Evolutionary conservation across 2,888 invertebrate genomes (phyloP).

Genomic region (Brenthis daphne): DNA sequence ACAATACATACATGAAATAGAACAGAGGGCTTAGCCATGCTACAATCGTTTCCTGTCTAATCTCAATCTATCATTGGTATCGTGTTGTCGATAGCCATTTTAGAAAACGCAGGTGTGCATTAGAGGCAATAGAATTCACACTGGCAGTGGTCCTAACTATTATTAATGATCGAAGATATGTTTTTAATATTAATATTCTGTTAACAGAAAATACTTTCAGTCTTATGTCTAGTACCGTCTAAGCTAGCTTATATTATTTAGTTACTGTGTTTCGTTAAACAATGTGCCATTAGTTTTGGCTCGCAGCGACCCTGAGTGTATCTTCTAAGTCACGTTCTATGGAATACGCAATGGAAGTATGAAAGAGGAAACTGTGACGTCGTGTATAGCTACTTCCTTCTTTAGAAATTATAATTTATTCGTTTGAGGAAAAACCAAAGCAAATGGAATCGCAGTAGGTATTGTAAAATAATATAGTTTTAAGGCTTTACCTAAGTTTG

Average conservation of each 20-base stretch:
- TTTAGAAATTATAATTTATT: slow-evolving; percentile 4
- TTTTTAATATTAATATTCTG: not conserved
- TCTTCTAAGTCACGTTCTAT: slow-evolving; percentile 33
- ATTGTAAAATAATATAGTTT: too few species aligned
- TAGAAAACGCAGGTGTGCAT: too few species aligned
- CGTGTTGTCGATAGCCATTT: too few species aligned
- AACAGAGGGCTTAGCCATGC: too few species aligned
- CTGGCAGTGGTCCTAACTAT: too few species aligned
- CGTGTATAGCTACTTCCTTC: slow-evolving; percentile 12
- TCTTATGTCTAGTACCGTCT: not conserved
- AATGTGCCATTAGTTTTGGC: slow-evolving; percentile 34
- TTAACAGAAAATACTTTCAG: not conserved
- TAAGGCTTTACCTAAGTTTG: too few species aligned
- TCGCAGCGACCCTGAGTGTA: slow-evolving; percentile 28
- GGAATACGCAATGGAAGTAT: slow-evolving; percentile 20
- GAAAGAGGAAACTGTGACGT: slow-evolving; percentile 29
- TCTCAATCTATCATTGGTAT: too few species aligned
- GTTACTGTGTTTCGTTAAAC: slow-evolving; percentile 26
- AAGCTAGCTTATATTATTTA: slow-evolving; percentile 15
- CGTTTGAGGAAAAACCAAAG: slow-evolving; percentile 16
- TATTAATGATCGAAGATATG: too few species aligned
- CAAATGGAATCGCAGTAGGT: not conserved
- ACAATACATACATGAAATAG: too few species aligned
- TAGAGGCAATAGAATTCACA: too few species aligned
- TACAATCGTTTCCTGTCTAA: too few species aligned